Evolutionary conservation across 2,113 vertebrate genomes (phyloP).

Genomic region (Sebastes fasciatus): DNA sequence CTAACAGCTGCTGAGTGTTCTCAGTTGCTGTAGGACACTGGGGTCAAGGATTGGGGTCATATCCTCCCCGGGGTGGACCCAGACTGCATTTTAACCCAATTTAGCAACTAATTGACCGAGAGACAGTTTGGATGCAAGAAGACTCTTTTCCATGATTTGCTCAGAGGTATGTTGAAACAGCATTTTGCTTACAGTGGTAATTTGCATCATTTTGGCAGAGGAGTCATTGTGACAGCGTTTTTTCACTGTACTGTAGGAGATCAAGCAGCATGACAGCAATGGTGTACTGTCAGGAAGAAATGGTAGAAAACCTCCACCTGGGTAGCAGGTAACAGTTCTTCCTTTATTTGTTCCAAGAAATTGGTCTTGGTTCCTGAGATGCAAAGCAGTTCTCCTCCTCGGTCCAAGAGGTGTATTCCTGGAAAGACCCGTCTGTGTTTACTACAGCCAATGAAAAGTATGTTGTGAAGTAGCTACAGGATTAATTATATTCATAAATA

Average conservation of each 20-base stretch:
- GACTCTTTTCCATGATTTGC: neutral
- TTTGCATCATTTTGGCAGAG: neutral
- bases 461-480: neutral
- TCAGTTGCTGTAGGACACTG: conserved; percentile 25
- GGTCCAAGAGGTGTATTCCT: neutral
- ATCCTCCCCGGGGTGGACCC: conserved; percentile 38
- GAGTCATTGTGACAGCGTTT: neutral
- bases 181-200: neutral
- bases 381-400: neutral
- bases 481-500: neutral
- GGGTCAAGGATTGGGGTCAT: conserved; percentile 50
- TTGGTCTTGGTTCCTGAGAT: neutral
- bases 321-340: neutral
- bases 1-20: conserved; percentile 66
- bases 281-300: neutral
- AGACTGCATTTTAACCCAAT: conserved; percentile 27
- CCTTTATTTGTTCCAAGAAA: conserved; percentile 1
- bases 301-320: neutral
- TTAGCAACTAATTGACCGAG: conserved; percentile 14
- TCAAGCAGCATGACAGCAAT: conserved; percentile 2
- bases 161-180: neutral
- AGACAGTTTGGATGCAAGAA: neutral
- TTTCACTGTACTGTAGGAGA: neutral
- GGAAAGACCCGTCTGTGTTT: conserved; percentile 1
- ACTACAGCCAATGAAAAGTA: neutral